These are phyloP conservation scores for Cebus imitator DNA, from an alignment of 2,113 vertebrate species.

Conservation along the genomic window DNA sequence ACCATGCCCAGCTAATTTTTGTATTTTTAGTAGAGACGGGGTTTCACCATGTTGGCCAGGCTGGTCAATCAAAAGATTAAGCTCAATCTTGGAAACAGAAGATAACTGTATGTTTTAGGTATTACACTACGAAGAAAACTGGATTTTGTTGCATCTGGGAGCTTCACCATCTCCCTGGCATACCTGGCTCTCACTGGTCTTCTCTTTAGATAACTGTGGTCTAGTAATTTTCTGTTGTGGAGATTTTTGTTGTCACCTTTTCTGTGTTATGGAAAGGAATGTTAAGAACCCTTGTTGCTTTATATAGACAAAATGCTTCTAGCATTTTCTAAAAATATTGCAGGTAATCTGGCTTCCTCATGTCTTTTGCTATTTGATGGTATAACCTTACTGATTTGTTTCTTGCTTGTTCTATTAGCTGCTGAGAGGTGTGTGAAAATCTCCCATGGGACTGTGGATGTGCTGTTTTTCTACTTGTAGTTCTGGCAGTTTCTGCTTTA, in stretches of 20 bases:
- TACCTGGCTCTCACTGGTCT: neutral
- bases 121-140: neutral
- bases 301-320: neutral
- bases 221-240: neutral
- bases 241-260: neutral
- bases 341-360: neutral
- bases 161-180: accelerated
- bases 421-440: neutral
- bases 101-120: too few relatives aligned
- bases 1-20: too few relatives aligned
- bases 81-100: neutral
- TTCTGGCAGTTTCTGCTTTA: neutral
- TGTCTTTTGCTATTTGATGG: neutral
- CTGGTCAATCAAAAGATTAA: too few relatives aligned
- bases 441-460: neutral
- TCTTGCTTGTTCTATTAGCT: neutral
- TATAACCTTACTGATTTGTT: neutral
- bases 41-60: too few relatives aligned
- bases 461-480: neutral
- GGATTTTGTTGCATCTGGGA: neutral
- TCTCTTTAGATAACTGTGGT: neutral
- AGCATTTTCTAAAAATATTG: neutral
- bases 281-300: neutral
- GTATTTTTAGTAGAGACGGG: too few relatives aligned
- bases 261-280: neutral